phyloP scores from a whole-genome alignment of 2,888 invertebrate genomes.

The Lacanobia oleracea region DNA sequence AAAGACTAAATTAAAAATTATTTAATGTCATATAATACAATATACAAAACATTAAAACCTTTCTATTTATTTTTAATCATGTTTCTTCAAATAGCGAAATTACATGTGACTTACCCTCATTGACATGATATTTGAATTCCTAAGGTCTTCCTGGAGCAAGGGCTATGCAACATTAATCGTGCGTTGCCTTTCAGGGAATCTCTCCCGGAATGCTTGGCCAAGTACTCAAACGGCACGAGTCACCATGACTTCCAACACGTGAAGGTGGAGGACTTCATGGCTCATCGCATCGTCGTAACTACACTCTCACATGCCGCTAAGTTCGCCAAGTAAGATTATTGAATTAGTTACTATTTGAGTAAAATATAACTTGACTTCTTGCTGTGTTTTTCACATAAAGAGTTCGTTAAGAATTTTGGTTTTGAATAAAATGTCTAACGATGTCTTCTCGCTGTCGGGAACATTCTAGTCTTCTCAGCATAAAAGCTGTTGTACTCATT shows the following conservation, averaged over 20 bases:
- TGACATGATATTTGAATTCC: too few species aligned
- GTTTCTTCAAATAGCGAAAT: too few species aligned
- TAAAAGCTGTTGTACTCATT: neutral
- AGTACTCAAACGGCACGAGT: slow-evolving; percentile 70
- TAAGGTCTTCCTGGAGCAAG: too few species aligned
- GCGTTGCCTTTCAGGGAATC: slow-evolving; percentile 65
- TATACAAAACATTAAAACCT: too few species aligned
- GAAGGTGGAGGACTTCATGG: slow-evolving; percentile 55
- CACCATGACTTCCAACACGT: slow-evolving; percentile 49
- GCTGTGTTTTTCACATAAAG: neutral
- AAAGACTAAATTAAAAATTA: too few species aligned
- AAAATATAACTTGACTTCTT: neutral
- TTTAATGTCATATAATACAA: too few species aligned
- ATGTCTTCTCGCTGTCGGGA: too few species aligned
- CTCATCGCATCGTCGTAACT: slow-evolving; percentile 70
- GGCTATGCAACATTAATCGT: too few species aligned
- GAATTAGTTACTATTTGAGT: neutral
- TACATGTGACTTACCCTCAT: too few species aligned
- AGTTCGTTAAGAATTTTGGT: too few species aligned
- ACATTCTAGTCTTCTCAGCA: neutral
- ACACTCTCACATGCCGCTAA: slow-evolving; percentile 77
- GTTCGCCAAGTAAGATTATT: slow-evolving; percentile 64
- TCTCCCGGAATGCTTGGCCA: slow-evolving; percentile 66
- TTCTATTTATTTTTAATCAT: too few species aligned
- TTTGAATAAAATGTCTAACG: too few species aligned